These are phyloP conservation scores for Caiman crocodilus DNA, from an alignment of 2,797 vertebrate genomes.

Conservation along the genomic window DNA sequence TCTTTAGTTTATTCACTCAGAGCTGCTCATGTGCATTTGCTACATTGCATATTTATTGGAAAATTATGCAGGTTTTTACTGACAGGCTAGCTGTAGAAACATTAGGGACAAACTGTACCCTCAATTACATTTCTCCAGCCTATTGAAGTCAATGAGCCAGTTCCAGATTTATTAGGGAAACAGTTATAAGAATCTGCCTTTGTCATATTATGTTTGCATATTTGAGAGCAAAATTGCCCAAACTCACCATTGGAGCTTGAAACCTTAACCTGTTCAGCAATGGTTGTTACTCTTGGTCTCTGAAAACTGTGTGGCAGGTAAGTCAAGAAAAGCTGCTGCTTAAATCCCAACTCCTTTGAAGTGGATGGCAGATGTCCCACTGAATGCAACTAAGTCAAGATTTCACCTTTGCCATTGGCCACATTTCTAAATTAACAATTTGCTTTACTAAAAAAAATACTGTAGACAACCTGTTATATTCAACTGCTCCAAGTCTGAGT, in stretches of 20 bases:
- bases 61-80: conserved; percentile 36
- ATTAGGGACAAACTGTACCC: neutral
- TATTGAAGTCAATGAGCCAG: neutral
- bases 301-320: neutral
- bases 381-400: neutral
- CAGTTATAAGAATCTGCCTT: neutral
- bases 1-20: neutral
- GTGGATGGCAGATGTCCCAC: neutral
- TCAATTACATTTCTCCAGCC: neutral
- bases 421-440: neutral
- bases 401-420: neutral
- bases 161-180: conserved; percentile 5
- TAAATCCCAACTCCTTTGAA: neutral
- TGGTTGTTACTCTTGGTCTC: neutral
- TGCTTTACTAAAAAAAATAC: neutral
- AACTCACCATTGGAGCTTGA: neutral
- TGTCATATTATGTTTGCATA: neutral
- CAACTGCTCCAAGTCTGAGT: rapidly evolving
- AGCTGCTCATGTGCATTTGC: neutral
- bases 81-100: neutral
- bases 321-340: neutral
- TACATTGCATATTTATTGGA: conserved; percentile 22
- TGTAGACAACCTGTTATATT: rapidly evolving
- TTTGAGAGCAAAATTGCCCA: neutral
- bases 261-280: neutral